Conservation (phyloP, 2,888 invertebrate species). For the Cremastobaeus sp. region DNA sequence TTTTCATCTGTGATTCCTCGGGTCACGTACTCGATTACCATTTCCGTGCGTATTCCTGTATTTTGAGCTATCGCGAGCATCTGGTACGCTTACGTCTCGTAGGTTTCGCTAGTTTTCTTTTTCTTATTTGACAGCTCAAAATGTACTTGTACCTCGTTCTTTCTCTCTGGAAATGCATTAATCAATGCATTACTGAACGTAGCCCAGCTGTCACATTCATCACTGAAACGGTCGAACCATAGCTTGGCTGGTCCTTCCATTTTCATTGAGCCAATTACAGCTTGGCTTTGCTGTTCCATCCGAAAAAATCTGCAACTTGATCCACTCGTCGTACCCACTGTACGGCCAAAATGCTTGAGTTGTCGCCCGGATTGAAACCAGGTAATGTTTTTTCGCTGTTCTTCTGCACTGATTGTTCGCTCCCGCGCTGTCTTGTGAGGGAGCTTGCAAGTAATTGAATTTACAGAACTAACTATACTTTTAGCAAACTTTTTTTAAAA, state of each 20-base stretch:
- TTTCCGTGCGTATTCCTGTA: neutral
- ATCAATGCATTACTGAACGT: neutral
- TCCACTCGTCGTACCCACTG: neutral
- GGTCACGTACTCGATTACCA: slow-evolving; percentile 16
- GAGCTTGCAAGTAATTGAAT: no score
- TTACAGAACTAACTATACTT: no score
- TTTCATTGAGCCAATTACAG: slow-evolving; percentile 9
- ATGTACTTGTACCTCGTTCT: slow-evolving; percentile 1
- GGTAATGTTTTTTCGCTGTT: neutral
- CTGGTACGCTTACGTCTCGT: slow-evolving; percentile 19
- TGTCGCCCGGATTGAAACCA: neutral
- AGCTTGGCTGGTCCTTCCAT: slow-evolving; percentile 13
- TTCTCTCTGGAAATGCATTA: slow-evolving; percentile 1
- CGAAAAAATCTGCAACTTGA: slow-evolving; percentile 6
- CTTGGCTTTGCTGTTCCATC: slow-evolving; percentile 1
- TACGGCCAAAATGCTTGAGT: neutral
- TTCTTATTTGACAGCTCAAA: neutral
- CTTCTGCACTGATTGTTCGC: neutral
- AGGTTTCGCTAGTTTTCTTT: slow-evolving; percentile 15
- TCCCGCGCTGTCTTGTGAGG: neutral
- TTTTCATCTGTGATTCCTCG: slow-evolving; percentile 7
- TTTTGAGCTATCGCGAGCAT: slow-evolving; percentile 13
- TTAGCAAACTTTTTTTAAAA: no score
- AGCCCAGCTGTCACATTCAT: neutral
- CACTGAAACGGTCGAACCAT: slow-evolving; percentile 13